Conservation (phyloP, 2,113 vertebrate genomes). For the Podarcis muralis region DNA sequence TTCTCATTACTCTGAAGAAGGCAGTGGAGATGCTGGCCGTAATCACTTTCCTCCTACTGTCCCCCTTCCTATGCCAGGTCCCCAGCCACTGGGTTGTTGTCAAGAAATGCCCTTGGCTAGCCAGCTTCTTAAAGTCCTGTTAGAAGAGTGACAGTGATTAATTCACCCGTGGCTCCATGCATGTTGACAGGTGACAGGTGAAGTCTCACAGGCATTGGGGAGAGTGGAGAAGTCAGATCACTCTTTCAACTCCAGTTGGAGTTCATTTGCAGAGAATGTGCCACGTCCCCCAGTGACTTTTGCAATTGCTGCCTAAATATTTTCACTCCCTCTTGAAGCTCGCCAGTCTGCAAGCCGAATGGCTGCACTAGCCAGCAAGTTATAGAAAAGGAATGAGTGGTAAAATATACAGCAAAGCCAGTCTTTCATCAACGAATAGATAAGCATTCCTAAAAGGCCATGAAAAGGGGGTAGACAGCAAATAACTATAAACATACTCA, state of each 20-base stretch:
- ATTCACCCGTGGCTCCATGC: background rate
- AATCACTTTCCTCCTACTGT: background rate
- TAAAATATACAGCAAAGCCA: background rate
- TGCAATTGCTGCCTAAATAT: constrained; percentile 3
- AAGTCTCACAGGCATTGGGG: constrained; percentile 5
- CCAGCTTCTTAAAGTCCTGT: background rate
- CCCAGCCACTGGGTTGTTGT: background rate
- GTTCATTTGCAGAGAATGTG: constrained; percentile 22
- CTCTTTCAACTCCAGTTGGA: background rate
- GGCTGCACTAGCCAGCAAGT: background rate
- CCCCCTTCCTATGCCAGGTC: background rate
- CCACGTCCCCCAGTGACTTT: background rate
- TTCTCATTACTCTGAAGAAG: background rate
- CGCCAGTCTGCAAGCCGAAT: background rate
- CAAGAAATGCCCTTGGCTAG: constrained; percentile 7
- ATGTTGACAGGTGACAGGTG: constrained; percentile 25
- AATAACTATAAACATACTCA: background rate
- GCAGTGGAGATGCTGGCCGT: background rate
- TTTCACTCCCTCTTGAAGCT: background rate
- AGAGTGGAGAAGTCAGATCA: background rate
- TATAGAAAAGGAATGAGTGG: background rate
- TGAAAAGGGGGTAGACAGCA: background rate
- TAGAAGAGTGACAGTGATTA: constrained; percentile 22
- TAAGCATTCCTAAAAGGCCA: background rate
- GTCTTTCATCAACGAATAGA: background rate